Base-by-base conservation (phyloP, 2,113 vertebrate genomes). In the Ceyx margarethae region DNA sequence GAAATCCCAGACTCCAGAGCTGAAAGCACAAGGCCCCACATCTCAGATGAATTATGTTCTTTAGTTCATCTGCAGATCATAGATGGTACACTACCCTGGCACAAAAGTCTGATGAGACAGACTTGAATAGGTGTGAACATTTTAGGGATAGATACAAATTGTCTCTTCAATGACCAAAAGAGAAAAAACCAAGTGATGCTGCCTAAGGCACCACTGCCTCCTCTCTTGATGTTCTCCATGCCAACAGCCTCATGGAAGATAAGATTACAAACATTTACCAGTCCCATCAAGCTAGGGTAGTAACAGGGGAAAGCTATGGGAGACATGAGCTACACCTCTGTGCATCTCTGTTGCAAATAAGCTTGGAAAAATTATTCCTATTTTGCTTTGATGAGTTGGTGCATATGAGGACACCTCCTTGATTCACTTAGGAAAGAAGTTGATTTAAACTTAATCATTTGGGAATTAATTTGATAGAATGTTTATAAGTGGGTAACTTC, bases 11-110 rank as follows among this genome's bases (percentile, higher is more conserved):
- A 56, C 5, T 17, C 16, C 15, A 53, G 29, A 21, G 31, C 45
- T 81, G 61, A 43, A 68, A 74, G 15, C 1, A 0, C 2, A 2
- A 71, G 31, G 14, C 6, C 58, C 4, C 11, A 9, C 5, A 23
- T 43, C 29, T 64, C 7, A 2, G 9, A 8, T 5, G 51, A 81
- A 43, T 1, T 3, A 56, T n/a, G 28, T 2, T 85, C 10, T 60
- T 64, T 14, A 37, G 46, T 22, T 65, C 10, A 28, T 64, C 35
- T 48, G 25, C 2, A 9, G 40, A 67, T 21, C n/a, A 60, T 17
- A 67, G 43, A 28, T 3, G 0, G 20, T 46, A 51, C 17, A 9
- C 25, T 29, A 50, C 4, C 2, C 6, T 87, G 64, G 10, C 68
- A 54, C 3, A 2, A 69, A 71, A 74, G 4, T 77, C 76, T 76